Conservation (phyloP, 2,113 vertebrate species). For the Syngnathus typhle region DNA sequence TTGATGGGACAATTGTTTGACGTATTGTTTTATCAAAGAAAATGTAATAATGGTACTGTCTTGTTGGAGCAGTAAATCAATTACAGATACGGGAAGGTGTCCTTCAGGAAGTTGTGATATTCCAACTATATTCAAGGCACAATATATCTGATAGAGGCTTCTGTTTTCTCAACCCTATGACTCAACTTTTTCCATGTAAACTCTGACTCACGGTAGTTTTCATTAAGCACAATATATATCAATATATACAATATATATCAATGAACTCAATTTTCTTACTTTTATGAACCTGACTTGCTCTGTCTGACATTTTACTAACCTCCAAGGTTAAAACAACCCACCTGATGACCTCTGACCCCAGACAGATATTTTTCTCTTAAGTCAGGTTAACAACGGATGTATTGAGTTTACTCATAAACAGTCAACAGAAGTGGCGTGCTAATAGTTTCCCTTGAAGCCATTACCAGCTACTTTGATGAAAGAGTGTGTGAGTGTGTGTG, state of each 20-base stretch:
- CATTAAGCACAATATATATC: too few relatives aligned
- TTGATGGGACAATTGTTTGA: not conserved
- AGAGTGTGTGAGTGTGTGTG: conserved; percentile 3
- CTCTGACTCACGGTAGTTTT: not conserved
- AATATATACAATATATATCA: too few relatives aligned
- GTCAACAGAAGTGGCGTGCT: conserved; percentile 29
- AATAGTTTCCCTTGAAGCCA: conserved; percentile 7
- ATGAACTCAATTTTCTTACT: too few relatives aligned
- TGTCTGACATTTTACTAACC: not conserved
- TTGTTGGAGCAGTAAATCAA: not conserved
- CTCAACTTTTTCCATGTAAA: not conserved
- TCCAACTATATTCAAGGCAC: not conserved
- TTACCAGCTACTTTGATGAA: conserved; percentile 1
- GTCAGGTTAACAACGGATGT: conserved; percentile 2
- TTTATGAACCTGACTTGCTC: not conserved
- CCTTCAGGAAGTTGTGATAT: conserved; percentile 13
- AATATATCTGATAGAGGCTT: not conserved
- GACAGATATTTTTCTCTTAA: not conserved
- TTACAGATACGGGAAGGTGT: not conserved
- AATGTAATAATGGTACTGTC: not conserved
- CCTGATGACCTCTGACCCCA: conserved; percentile 15
- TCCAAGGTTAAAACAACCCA: conserved; percentile 10
- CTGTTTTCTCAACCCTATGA: conserved; percentile 7
- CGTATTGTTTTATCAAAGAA: not conserved
- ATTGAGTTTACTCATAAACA: conserved; percentile 37